Evolutionary conservation across 2,113 vertebrate genomes (phyloP).

Genomic region (Silurus asotus): DNA sequence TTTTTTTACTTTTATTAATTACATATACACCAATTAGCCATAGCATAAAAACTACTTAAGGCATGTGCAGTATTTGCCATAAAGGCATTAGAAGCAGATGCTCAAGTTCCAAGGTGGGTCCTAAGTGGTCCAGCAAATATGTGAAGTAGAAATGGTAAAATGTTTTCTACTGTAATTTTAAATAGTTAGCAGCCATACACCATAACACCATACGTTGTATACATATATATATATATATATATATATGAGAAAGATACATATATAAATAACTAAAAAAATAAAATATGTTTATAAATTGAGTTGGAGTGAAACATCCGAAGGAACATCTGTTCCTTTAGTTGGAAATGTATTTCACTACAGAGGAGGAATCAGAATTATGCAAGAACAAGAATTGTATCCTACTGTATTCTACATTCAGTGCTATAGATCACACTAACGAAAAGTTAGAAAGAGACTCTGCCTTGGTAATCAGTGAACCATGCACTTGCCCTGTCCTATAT

Average conservation of each 20-base stretch:
- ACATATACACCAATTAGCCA: no score
- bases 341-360: background rate
- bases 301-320: background rate
- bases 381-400: background rate
- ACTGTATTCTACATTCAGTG: no score
- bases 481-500: background rate
- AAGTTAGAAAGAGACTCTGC: background rate
- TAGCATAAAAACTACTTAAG: no score
- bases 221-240: no score
- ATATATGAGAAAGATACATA: no score
- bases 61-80: no score
- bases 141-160: no score
- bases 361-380: background rate
- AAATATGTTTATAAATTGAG: background rate
- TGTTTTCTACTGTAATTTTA: background rate
- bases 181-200: background rate
- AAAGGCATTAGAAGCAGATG: no score
- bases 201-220: background rate
- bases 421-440: background rate
- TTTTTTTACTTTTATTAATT: no score
- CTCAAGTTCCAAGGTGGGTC: no score
- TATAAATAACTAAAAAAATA: background rate
- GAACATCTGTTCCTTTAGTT: background rate
- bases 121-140: no score
- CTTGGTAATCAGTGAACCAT: slow-evolving; percentile 37